These are phyloP conservation scores for Halcyon senegalensis DNA, from an alignment of 2,113 vertebrate species.

Conservation along the genomic window DNA sequence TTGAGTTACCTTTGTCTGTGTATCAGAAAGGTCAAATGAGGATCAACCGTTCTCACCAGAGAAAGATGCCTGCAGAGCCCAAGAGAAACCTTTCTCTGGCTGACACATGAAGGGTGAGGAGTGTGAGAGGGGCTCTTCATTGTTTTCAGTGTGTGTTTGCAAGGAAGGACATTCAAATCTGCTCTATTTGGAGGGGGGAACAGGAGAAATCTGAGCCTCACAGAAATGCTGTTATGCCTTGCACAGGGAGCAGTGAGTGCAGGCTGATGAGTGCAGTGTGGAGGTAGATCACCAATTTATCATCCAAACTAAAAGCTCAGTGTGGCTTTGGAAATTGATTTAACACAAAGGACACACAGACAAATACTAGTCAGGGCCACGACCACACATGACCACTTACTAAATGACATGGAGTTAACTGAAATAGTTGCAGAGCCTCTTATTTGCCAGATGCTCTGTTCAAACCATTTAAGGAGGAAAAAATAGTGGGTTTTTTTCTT, in stretches of 20 bases:
- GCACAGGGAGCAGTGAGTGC: background rate
- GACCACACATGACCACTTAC: background rate
- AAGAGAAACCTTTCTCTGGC: background rate
- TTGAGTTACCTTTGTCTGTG: background rate
- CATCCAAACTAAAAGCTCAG: background rate
- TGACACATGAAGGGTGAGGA: background rate
- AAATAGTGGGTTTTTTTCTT: background rate
- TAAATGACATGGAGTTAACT: background rate
- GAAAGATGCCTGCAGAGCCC: background rate
- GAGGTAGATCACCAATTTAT: background rate
- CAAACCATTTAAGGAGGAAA: background rate
- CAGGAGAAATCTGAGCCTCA: background rate
- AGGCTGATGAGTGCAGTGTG: background rate
- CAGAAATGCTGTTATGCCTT: background rate
- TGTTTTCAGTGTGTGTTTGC: background rate
- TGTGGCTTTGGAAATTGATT: background rate
- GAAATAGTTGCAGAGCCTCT: background rate
- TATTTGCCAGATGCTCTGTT: background rate
- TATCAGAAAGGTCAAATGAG: background rate
- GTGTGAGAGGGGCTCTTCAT: fast-evolving
- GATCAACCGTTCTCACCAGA: fast-evolving
- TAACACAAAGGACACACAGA: background rate
- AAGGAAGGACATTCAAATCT: background rate
- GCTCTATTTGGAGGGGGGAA: fast-evolving
- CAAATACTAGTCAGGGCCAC: background rate